Conservation (phyloP, 2,113 vertebrate genomes). For the Gobio gobio region DNA sequence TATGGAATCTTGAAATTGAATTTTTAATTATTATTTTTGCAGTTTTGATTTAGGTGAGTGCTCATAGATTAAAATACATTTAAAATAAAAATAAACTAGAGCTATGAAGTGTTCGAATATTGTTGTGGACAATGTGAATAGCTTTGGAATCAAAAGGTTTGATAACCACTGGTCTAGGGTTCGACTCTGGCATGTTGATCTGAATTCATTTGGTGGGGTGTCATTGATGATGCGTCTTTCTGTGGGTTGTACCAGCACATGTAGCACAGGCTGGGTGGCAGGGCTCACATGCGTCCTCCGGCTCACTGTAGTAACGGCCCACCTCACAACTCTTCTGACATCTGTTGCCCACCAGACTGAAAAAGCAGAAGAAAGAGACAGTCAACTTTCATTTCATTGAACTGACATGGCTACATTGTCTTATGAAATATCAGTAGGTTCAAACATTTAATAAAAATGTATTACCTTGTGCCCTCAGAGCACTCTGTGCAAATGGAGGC, state of each 20-base stretch:
- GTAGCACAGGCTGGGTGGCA: constrained; percentile 89
- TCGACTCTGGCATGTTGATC: not conserved
- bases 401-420: not conserved
- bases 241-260: constrained; percentile 84
- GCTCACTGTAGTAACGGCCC: constrained; percentile 80
- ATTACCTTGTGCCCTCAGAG: constrained; percentile 88
- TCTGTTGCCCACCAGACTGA: constrained; percentile 86
- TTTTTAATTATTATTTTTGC: not conserved
- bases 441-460: not conserved
- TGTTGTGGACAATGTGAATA: not conserved
- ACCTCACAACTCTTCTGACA: constrained; percentile 83
- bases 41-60: too few relatives aligned
- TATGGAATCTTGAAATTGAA: not conserved
- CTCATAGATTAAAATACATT: not conserved
- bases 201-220: not conserved
- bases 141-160: not conserved
- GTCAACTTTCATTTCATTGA: not conserved
- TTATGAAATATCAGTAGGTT: not conserved
- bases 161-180: not conserved
- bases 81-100: not conserved
- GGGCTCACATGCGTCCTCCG: constrained; percentile 80
- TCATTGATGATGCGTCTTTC: not conserved
- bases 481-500: constrained; percentile 91
- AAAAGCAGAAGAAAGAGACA: constrained; percentile 48
- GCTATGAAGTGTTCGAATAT: not conserved